phyloP scores from a whole-genome alignment of 2,797 vertebrate species.

The Petrocephalus schoutedeni region DNA sequence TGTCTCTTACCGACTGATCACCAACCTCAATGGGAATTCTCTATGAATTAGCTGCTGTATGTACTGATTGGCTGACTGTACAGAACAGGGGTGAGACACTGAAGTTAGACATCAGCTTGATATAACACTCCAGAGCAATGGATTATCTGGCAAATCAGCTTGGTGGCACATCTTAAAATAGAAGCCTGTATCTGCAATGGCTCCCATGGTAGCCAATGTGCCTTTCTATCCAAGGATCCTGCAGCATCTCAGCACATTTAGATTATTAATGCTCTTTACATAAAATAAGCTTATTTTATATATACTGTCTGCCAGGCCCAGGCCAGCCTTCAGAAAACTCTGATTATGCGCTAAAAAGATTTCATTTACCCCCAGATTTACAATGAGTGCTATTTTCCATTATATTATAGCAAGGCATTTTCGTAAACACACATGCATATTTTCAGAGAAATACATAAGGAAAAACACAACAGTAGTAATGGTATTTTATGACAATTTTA shows the following conservation, averaged over 20 bases:
- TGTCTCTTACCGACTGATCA: not conserved
- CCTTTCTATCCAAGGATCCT: not conserved
- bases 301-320: not conserved
- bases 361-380: not conserved
- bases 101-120: not conserved
- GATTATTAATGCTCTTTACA: not conserved
- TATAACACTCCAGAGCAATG: not conserved
- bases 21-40: not conserved
- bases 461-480: not conserved
- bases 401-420: not conserved
- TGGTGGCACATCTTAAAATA: not conserved
- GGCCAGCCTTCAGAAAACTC: not conserved
- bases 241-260: not conserved
- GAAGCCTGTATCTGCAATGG: not conserved
- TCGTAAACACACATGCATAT: not conserved
- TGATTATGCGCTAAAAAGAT: not conserved
- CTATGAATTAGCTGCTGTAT: not conserved
- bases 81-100: not conserved
- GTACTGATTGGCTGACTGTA: not conserved
- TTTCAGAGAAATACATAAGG: conserved; percentile 3
- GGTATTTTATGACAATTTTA: not conserved
- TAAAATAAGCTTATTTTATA: not conserved
- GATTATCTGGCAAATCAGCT: conserved; percentile 7
- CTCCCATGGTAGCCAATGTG: not conserved
- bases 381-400: not conserved